Evolutionary conservation across 2,797 vertebrate species (phyloP).

Genomic region (Clarias pachynema): DNA sequence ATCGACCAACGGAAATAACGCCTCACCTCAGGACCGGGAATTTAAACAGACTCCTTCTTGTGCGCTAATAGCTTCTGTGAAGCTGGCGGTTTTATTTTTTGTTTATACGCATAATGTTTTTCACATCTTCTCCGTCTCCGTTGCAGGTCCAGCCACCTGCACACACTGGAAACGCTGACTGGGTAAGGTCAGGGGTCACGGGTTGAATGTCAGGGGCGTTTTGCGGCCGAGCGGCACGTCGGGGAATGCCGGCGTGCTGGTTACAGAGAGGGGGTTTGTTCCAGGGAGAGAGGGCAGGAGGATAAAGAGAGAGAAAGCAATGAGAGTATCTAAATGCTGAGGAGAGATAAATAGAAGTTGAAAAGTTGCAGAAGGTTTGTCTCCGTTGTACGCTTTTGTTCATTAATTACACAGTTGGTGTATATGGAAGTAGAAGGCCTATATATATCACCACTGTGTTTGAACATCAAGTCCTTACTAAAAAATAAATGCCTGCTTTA

Average conservation of each 20-base stretch:
- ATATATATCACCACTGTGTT: neutral
- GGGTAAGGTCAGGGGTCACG: slow-evolving; percentile 55
- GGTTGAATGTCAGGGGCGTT: slow-evolving; percentile 50
- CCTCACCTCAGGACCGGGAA: slow-evolving; percentile 64
- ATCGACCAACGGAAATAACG: slow-evolving; percentile 65
- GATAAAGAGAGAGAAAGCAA: neutral
- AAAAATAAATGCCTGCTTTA: neutral
- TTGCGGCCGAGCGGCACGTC: slow-evolving; percentile 40
- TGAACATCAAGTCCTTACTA: neutral
- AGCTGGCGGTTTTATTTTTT: slow-evolving; percentile 63
- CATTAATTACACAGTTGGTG: neutral
- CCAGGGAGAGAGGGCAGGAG: neutral
- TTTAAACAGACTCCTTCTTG: slow-evolving; percentile 65
- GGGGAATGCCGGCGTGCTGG: slow-evolving; percentile 41
- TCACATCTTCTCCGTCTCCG: slow-evolving; percentile 29
- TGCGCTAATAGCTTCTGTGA: slow-evolving; percentile 58
- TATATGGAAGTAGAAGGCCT: neutral
- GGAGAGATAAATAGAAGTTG: neutral
- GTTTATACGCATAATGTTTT: neutral
- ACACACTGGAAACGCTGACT: slow-evolving; percentile 52
- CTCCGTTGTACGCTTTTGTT: neutral
- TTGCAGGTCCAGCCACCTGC: slow-evolving; percentile 57
- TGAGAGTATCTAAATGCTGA: neutral
- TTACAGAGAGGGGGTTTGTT: slow-evolving; percentile 53
- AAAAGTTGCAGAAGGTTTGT: neutral